phyloP scores from a whole-genome alignment of 2,888 invertebrate genomes.

The Pecten maximus region DNA sequence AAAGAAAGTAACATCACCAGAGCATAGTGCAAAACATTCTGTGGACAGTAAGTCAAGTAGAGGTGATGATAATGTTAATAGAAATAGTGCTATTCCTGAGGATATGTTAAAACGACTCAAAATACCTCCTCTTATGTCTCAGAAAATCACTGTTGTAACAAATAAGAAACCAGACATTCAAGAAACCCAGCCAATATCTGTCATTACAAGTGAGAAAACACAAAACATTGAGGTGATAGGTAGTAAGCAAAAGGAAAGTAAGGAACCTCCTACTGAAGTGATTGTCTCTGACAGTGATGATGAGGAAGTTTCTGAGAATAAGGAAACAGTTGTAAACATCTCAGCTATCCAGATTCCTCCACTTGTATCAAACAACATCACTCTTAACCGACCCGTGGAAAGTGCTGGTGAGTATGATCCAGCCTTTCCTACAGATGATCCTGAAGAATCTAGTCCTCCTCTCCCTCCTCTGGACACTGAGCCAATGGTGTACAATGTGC shows the following conservation, averaged over 20 bases:
- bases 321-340: conserved; percentile 58
- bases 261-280: background rate
- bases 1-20: background rate
- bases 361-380: conserved; percentile 56
- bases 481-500: conserved; percentile 53
- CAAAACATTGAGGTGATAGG: conserved; percentile 50
- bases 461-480: conserved; percentile 52
- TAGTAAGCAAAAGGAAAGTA: conserved; percentile 15
- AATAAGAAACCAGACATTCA: background rate
- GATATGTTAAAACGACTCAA: background rate
- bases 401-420: conserved; percentile 62
- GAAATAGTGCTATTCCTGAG: conserved; percentile 45
- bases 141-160: background rate
- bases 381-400: conserved; percentile 54
- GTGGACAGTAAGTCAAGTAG: background rate
- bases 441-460: conserved; percentile 55
- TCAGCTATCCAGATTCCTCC: conserved; percentile 59
- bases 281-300: conserved; percentile 54
- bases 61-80: conserved; percentile 41
- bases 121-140: conserved; percentile 3
- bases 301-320: conserved; percentile 57
- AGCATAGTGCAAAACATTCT: conserved; percentile 15
- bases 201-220: background rate
- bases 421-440: conserved; percentile 61
- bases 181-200: background rate